Conservation (phyloP, 1,140 invertebrate species). For the Brachionus manjavacas region DNA sequence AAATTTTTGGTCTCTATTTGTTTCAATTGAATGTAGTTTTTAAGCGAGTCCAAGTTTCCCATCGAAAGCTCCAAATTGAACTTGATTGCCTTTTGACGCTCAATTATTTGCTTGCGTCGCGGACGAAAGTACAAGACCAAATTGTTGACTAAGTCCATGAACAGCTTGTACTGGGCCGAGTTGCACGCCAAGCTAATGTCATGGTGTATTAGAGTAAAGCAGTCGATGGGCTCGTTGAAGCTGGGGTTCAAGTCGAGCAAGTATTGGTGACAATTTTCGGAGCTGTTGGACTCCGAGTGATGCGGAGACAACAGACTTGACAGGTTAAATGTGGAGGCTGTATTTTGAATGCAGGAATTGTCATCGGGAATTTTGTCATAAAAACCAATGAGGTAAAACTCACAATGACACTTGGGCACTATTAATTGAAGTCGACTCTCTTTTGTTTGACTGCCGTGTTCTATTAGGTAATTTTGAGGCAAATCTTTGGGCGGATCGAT, state of each 20-base stretch:
- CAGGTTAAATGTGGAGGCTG: slow-evolving; percentile 7
- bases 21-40: slow-evolving; percentile 35
- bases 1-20: slow-evolving; percentile 29
- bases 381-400: slow-evolving; percentile 30
- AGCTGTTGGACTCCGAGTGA: background rate
- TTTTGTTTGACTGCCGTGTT: background rate
- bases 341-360: background rate
- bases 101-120: slow-evolving; percentile 70
- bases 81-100: slow-evolving; percentile 13
- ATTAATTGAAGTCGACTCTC: background rate
- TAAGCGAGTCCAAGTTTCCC: slow-evolving; percentile 22
- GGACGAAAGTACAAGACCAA: slow-evolving; percentile 91
- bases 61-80: slow-evolving; percentile 36
- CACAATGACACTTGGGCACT: slow-evolving; percentile 30
- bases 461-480: background rate
- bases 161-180: slow-evolving; percentile 86
- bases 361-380: slow-evolving; percentile 24
- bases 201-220: slow-evolving; percentile 95
- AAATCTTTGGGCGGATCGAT: background rate
- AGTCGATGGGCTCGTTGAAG: slow-evolving; percentile 78
- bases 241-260: background rate
- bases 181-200: slow-evolving; percentile 95
- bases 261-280: background rate
- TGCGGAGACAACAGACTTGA: background rate
- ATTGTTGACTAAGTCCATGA: slow-evolving; percentile 94